These are phyloP conservation scores for Wasmannia auropunctata DNA, from an alignment of 1,140 invertebrate genomes.

Conservation along the genomic window DNA sequence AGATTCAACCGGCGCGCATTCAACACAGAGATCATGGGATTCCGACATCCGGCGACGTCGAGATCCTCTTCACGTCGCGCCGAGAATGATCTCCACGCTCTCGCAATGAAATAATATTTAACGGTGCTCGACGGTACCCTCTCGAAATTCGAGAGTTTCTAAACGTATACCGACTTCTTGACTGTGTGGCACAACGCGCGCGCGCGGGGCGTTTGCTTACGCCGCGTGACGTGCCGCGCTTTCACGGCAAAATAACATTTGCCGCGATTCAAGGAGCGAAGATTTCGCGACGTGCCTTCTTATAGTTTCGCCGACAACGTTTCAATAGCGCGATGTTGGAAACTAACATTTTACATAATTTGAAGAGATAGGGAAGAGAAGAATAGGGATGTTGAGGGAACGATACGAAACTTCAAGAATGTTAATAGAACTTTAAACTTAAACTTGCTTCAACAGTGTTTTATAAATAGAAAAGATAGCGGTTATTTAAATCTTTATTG, in stretches of 20 bases:
- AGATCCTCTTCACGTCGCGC: neutral
- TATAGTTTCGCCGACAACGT: constrained; percentile 7
- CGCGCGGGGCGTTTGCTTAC: neutral
- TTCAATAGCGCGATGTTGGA: neutral
- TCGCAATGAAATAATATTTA: constrained; percentile 37
- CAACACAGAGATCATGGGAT: neutral
- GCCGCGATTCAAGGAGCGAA: neutral
- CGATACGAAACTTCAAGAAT: neutral
- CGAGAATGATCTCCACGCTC: neutral
- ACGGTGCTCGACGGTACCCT: neutral
- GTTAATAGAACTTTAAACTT: constrained; percentile 8
- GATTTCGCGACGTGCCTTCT: neutral
- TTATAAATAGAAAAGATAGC: no score
- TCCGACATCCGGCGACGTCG: neutral
- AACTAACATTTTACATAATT: constrained; percentile 2
- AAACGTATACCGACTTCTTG: constrained; percentile 1
- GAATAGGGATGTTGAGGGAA: neutral
- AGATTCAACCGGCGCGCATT: constrained; percentile 7
- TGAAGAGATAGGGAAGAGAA: neutral
- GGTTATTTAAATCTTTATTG: neutral
- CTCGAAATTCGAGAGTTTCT: neutral
- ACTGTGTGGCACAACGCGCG: neutral
- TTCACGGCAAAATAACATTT: constrained; percentile 19
- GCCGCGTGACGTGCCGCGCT: neutral
- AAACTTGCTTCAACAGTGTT: neutral